Percentiles rank a stretch among this genome's conserved stretches.
Conservation (phyloP, 2,113 vertebrate genomes). For the Pipra filicauda region DNA sequence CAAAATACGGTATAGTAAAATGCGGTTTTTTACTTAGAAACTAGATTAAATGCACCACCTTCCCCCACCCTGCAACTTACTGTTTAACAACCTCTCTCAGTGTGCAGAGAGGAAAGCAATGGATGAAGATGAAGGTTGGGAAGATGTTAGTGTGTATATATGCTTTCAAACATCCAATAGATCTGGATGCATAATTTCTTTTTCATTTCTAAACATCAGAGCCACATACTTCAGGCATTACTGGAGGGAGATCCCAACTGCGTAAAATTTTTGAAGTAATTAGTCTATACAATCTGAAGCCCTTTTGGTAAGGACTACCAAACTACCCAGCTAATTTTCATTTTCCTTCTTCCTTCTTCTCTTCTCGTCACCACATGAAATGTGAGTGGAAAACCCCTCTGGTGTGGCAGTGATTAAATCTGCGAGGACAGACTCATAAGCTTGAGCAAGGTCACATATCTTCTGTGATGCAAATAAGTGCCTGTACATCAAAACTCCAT, state of each 20-base stretch:
- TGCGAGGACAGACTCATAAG: neutral
- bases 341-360: neutral
- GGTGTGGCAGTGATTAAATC: conserved; percentile 16
- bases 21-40: neutral
- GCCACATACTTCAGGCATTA: neutral
- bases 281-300: neutral
- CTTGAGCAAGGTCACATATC: neutral
- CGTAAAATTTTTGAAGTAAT: neutral
- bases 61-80: neutral
- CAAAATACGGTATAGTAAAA: neutral
- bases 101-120: neutral
- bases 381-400: neutral
- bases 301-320: neutral
- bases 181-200: neutral
- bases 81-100: neutral
- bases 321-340: neutral
- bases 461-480: conserved; percentile 29
- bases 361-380: neutral
- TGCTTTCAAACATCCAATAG: neutral
- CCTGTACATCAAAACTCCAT: conserved; percentile 18
- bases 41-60: neutral
- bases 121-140: neutral
- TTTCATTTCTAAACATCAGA: neutral
- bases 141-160: neutral
- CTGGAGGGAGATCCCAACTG: neutral